Conservation (phyloP, 2,797 vertebrate species). For the Salmo trutta region DNA sequence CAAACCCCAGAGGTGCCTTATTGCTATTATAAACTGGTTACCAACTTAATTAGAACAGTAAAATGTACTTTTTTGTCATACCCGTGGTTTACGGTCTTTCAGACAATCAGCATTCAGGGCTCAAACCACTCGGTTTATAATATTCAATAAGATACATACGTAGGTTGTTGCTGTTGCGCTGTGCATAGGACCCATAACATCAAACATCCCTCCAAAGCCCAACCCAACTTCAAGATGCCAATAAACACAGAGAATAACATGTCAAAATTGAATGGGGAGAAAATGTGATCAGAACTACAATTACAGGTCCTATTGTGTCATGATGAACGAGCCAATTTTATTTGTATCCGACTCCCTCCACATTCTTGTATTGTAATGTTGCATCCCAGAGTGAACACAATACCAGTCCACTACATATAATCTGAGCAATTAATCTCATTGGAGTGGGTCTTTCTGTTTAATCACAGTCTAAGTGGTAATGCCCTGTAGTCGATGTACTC, state of each 20-base stretch:
- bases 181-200: too few species aligned
- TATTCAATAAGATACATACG: too few species aligned
- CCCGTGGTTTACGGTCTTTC: too few species aligned
- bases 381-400: background rate
- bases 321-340: background rate
- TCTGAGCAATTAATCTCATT: background rate
- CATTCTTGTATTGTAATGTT: background rate
- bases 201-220: too few species aligned
- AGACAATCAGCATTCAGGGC: too few species aligned
- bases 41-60: too few species aligned
- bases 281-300: background rate
- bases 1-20: too few species aligned
- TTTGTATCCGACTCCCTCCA: background rate
- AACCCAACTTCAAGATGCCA: background rate
- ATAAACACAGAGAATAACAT: background rate
- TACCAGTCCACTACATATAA: background rate
- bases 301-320: background rate
- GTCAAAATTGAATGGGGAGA: background rate
- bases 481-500: background rate
- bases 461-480: background rate
- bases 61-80: too few species aligned
- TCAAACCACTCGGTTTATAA: too few species aligned
- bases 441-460: background rate
- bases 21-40: too few species aligned
- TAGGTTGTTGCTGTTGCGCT: too few species aligned